These are phyloP conservation scores for Heliconius erato DNA, from an alignment of 2,888 invertebrate species.

Conservation along the genomic window DNA sequence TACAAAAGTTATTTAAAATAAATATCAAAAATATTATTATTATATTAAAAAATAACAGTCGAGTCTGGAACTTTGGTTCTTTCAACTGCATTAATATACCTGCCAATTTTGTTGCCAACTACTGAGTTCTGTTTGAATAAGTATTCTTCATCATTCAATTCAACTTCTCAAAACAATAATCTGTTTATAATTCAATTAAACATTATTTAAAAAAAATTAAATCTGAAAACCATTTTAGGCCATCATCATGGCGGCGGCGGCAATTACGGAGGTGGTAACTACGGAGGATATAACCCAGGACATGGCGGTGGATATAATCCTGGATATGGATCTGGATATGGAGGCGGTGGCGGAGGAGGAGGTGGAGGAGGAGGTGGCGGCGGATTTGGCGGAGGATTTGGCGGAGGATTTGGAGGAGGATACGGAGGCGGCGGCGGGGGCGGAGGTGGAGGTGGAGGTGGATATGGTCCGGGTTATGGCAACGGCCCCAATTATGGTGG, in stretches of 20 bases:
- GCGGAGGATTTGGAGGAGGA: slow-evolving; percentile 45
- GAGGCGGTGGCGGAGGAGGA: slow-evolving; percentile 41
- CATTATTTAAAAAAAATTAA: neutral
- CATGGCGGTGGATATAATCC: slow-evolving; percentile 20
- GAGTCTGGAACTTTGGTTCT: too few relatives aligned
- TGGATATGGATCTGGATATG: slow-evolving; percentile 32
- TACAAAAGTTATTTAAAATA: neutral
- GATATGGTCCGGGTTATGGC: slow-evolving; percentile 50
- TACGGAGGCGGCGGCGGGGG: slow-evolving; percentile 52
- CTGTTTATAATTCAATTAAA: too few relatives aligned
- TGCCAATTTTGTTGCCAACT: too few relatives aligned
- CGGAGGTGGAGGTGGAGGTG: slow-evolving; percentile 52
- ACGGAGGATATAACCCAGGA: neutral
- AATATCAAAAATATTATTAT: too few relatives aligned
- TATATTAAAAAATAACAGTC: too few relatives aligned
- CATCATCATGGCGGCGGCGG: slow-evolving; percentile 35
- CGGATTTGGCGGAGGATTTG: slow-evolving; percentile 51
- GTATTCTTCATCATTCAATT: too few relatives aligned
- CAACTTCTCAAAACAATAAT: too few relatives aligned
- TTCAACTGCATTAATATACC: too few relatives aligned
- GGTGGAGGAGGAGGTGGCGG: slow-evolving; percentile 49
- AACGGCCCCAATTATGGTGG: slow-evolving; percentile 45
- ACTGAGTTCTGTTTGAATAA: too few relatives aligned
- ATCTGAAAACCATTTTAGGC: slow-evolving; percentile 3
- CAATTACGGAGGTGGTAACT: slow-evolving; percentile 37